Base-by-base conservation (phyloP, 2,888 invertebrate genomes). In the Epirrhoe alternata region DNA sequence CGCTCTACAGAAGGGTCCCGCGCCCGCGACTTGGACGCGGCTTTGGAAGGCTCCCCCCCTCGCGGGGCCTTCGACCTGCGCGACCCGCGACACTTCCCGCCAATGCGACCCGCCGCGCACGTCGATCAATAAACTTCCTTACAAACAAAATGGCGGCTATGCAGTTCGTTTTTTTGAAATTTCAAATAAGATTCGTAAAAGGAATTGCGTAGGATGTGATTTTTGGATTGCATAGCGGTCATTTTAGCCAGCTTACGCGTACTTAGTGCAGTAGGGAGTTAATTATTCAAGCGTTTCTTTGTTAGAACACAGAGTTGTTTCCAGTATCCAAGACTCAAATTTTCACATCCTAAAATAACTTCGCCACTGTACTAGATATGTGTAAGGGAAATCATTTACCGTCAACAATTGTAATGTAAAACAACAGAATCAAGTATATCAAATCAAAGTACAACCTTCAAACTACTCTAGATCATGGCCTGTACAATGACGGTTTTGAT, bases 81-180 rank as follows among this genome's bases (percentile, higher is more conserved):
- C 84, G 97, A 97, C 90, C 97, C 96, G 75, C 92, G 94, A 74
- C 97, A 97, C 93, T 97, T 97, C 90, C 97, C 97, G 76, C 97
- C 97, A 72, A 96, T 97, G 79, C 80, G 77, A 72, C 70, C 74
- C 65, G 66, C 63, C 49, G 62, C 74, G 63, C 61, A 71, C 66
- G 68, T 63, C 59, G 68, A 58, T 31, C 63, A 58, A 24, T 69
- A 64, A 38, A 17, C 45, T 30, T 6, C 31, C 33, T 16, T 0
- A 5, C n/a, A 8, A 6, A 14, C 47, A 16, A 42, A 42, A 42
- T 16, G 14, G 6, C 47, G 12, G 38, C 38, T 12, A 42, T 12
- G 38, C 38, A 42, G 12, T 42, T 42, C 12, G 5, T 42, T 12
- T 42, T 24, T 24, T 24, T 24, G 24, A 24, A 24, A 24, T 24